These are phyloP conservation scores for Oligia fasciuncula DNA, from an alignment of 2,888 invertebrate species.

Conservation along the genomic window DNA sequence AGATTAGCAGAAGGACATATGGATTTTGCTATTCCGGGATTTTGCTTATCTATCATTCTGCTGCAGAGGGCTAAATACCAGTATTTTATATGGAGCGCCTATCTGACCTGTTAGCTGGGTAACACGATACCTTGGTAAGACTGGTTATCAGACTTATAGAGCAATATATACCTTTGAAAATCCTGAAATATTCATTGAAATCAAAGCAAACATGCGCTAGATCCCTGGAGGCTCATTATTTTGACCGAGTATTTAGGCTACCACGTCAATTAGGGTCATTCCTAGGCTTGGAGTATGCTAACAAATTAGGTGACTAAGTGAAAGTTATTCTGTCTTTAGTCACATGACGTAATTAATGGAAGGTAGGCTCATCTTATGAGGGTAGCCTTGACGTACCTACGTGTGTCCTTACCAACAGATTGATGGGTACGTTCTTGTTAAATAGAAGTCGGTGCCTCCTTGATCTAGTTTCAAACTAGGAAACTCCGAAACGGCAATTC, in stretches of 20 bases:
- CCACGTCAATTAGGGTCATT: constrained; percentile 39
- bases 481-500: background rate
- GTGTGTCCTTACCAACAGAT: background rate
- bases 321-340: constrained; percentile 7
- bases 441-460: background rate
- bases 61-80: background rate
- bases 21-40: no score
- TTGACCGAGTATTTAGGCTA: constrained; percentile 29
- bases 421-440: background rate
- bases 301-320: constrained; percentile 25
- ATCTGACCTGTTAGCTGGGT: background rate
- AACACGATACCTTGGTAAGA: background rate
- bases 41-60: no score
- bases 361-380: background rate
- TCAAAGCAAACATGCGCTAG: background rate
- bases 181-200: background rate
- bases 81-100: background rate
- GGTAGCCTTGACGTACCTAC: background rate
- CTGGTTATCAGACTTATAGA: background rate
- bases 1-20: no score
- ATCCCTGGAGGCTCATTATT: constrained; percentile 10
- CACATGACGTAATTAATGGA: constrained; percentile 4
- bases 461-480: background rate
- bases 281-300: constrained; percentile 3
- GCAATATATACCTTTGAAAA: background rate